These are phyloP conservation scores for Zaprionus bogoriensis DNA, from an alignment of 2,888 invertebrate species.

Conservation along the genomic window DNA sequence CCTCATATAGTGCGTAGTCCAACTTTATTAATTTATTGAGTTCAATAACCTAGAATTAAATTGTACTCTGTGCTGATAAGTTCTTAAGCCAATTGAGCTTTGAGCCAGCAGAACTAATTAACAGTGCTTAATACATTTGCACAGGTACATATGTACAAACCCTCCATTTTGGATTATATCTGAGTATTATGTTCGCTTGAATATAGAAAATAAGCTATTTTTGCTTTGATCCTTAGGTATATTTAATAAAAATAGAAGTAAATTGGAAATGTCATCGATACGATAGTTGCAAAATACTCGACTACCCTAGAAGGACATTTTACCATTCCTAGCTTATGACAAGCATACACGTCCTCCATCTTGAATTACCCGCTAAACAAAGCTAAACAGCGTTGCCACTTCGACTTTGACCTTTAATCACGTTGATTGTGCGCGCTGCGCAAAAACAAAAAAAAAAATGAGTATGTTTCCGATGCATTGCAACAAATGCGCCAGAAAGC, in stretches of 20 bases:
- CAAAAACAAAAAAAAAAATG: background rate
- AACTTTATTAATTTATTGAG: slow-evolving; percentile 41
- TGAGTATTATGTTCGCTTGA: too few relatives aligned
- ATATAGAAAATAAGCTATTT: too few relatives aligned
- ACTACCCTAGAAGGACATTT: too few relatives aligned
- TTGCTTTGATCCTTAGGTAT: too few relatives aligned
- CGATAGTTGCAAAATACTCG: too few relatives aligned
- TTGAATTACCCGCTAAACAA: background rate
- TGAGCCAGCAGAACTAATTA: slow-evolving; percentile 30
- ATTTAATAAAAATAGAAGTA: too few relatives aligned
- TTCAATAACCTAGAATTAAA: slow-evolving; percentile 40
- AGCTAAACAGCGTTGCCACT: too few relatives aligned
- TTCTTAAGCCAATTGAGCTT: slow-evolving; percentile 48
- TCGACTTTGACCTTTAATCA: too few relatives aligned
- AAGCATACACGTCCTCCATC: slow-evolving; percentile 1
- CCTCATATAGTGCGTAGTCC: slow-evolving; percentile 59
- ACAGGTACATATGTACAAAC: background rate
- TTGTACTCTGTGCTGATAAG: slow-evolving; percentile 50
- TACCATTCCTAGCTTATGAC: too few relatives aligned
- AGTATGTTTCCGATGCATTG: slow-evolving; percentile 58
- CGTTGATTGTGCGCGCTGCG: slow-evolving; percentile 21
- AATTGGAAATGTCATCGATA: too few relatives aligned
- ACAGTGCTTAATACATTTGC: background rate
- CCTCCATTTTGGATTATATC: too few relatives aligned
- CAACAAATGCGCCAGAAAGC: slow-evolving; percentile 38